Evolutionary conservation across 2,888 invertebrate genomes (phyloP), one percentile per base, ranked within the genome.

Genomic region (Xylocampa areola): DNA sequence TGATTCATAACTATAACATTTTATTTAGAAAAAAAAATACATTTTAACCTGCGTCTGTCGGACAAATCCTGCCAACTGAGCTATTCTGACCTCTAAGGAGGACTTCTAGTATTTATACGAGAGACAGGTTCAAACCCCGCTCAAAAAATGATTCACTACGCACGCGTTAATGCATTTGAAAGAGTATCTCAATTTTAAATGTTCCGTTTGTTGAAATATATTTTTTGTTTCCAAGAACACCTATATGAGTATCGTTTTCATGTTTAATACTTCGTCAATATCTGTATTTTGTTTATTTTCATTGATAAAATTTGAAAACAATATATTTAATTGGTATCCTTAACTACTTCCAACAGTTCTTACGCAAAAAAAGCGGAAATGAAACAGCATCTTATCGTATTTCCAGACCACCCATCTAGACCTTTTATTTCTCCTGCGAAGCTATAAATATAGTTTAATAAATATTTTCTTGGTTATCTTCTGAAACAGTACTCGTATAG

Each of bases 381-480:
- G 44, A 47, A 53, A 39, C 54, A 27, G 29, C 50, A 39, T 45
- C 41, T 13, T 47, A 48, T 57, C 50, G 35, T 51, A 48, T 44
- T 57, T 39, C 21, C 16, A 50, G 67, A 57, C 67, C 74, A 58
- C 54, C 57, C 64, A 61, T 43, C 48, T 41, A 54, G 43, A 51
- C 27, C 40, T 64, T 61, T 39, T 61, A 64, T 62, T 64, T 70
- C 17, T 61, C 27, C 40, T 17, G 32, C 43, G 30, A 49, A 63
- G 59, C 60, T 54, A 72, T 74, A 73, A 74, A 73, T 67, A 74
- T 58, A 65, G 32, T 67, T 68, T 68, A 72, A 70, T 74, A 70
- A 71, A 77, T 78, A 75, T 78, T 64, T 75, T 47, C 68, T 70
- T 70, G 64, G 72, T 75, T 82, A 83, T 81, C 76, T 77, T 66